Evolutionary conservation across 2,888 invertebrate genomes (phyloP), one percentile per base, ranked within the genome.

Genomic region (Eupithecia abbreviata): DNA sequence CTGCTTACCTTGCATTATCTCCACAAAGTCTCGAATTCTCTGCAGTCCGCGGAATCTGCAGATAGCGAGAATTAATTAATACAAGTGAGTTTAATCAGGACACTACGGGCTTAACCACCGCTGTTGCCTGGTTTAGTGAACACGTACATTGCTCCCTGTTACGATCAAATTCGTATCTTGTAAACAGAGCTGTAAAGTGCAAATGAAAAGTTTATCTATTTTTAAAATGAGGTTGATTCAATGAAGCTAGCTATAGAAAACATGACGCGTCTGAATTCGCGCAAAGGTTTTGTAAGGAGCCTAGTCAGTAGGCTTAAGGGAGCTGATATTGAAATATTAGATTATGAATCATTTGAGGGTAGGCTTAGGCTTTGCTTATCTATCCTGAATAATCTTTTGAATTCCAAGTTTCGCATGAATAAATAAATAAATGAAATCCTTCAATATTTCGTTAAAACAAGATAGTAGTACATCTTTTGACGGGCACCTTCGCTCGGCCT

Each of bases 51-150:
- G 12, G 47, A 69, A 69, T 69, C 69, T 69, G 69, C 69, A 69
- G 68, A 68, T 68, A 51, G 55, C 71, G 18, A 45, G 69, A 73
- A 68, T 68, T 55, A 49, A 55, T 51, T 43, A 68, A 68, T 55
- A n/a, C 55, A 51, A 42, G 55, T 68, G 66, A 47, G 58, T 43
- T 67, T 75, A 68, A 69, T 69, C 69, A 49, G 69, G 45, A 41
- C 71, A 71, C 58, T 51, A 55, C 42, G 45, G 42, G 55, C n/a
- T 71, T 51, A 58, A 58, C 45, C n/a, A 67, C 68, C 43, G 69
- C 49, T 69, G 62, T 15, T 45, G 2, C 47, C 47, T 12, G n/a
- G 18, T 69, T 47, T 6, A 18, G 18, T 18, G 12, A 69, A 30
- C 47, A 47, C 69, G 69, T 47, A 12, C 47, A 30, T 18, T 47